phyloP scores from a whole-genome alignment of 2,888 invertebrate species.

The Piscicola geometra region DNA sequence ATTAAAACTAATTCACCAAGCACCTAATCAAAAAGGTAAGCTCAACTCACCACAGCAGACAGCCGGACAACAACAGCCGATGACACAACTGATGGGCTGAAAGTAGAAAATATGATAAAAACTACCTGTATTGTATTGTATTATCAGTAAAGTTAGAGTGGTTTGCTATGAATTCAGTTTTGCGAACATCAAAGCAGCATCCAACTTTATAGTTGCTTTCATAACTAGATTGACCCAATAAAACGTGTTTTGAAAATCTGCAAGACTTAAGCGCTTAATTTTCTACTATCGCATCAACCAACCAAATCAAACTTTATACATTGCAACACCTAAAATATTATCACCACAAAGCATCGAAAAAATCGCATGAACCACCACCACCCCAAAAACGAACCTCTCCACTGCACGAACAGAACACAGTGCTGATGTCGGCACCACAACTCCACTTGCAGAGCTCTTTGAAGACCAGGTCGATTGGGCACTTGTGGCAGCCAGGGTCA shows the following conservation, averaged over 20 bases:
- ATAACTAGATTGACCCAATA: too few species aligned
- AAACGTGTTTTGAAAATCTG: too few species aligned
- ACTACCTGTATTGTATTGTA: too few species aligned
- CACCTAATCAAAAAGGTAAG: constrained; percentile 1
- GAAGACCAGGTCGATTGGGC: constrained; percentile 30
- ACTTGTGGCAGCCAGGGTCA: constrained; percentile 30
- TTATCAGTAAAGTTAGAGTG: background rate
- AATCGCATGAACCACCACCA: too few species aligned
- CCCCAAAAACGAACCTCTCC: constrained; percentile 28
- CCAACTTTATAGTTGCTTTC: too few species aligned
- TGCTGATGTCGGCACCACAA: constrained; percentile 26
- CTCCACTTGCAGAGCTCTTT: constrained; percentile 33
- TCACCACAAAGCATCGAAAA: too few species aligned
- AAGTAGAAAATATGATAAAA: background rate
- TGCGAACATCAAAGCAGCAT: too few species aligned
- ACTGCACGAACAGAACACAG: constrained; percentile 32
- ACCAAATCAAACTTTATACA: too few species aligned
- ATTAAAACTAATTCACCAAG: background rate
- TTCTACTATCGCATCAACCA: too few species aligned
- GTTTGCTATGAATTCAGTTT: background rate
- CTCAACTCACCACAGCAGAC: constrained; percentile 28
- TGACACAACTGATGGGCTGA: constrained; percentile 32
- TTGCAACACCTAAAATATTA: too few species aligned
- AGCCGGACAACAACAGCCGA: constrained; percentile 34
- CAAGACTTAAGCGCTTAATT: too few species aligned